phyloP scores from a whole-genome alignment of 2,888 invertebrate genomes.

The Tetragonisca angustula region DNA sequence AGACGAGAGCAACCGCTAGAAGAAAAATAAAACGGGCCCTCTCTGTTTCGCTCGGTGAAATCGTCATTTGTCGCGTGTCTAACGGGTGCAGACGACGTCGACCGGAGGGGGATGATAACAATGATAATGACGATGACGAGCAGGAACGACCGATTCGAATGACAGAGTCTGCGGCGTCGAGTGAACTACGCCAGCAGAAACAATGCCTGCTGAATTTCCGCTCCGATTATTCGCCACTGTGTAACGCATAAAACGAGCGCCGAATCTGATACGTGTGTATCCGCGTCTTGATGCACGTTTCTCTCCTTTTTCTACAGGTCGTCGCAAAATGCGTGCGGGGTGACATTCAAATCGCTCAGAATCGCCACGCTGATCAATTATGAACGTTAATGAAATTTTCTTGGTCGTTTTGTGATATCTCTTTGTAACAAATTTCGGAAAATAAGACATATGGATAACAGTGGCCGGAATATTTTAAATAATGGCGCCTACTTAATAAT shows the following conservation, averaged over 20 bases:
- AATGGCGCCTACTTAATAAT: too few species aligned
- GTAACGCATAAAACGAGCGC: slow-evolving; percentile 46
- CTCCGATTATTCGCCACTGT: slow-evolving; percentile 57
- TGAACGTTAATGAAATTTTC: too few species aligned
- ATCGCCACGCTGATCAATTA: too few species aligned
- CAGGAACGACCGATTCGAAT: slow-evolving; percentile 45
- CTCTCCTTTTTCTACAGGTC: neutral
- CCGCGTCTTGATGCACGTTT: slow-evolving; percentile 14
- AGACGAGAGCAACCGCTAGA: slow-evolving; percentile 4
- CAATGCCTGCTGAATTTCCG: slow-evolving; percentile 65
- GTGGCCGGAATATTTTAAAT: too few species aligned
- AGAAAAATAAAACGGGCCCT: slow-evolving; percentile 4
- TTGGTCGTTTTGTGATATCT: too few species aligned
- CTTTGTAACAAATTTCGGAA: too few species aligned
- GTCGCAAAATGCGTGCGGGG: neutral
- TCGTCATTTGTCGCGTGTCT: slow-evolving; percentile 73
- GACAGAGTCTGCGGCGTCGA: slow-evolving; percentile 48
- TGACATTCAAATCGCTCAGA: too few species aligned
- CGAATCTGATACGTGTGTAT: slow-evolving; percentile 50
- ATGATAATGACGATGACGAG: slow-evolving; percentile 60
- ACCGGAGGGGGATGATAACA: slow-evolving; percentile 53
- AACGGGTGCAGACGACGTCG: slow-evolving; percentile 26
- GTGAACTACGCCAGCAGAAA: slow-evolving; percentile 46
- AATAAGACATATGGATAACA: too few species aligned
- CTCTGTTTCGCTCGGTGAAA: slow-evolving; percentile 51